Evolutionary conservation across 1,140 invertebrate genomes (phyloP), one percentile per base, ranked within the genome.

Genomic region (Papilio aristodemus): DNA sequence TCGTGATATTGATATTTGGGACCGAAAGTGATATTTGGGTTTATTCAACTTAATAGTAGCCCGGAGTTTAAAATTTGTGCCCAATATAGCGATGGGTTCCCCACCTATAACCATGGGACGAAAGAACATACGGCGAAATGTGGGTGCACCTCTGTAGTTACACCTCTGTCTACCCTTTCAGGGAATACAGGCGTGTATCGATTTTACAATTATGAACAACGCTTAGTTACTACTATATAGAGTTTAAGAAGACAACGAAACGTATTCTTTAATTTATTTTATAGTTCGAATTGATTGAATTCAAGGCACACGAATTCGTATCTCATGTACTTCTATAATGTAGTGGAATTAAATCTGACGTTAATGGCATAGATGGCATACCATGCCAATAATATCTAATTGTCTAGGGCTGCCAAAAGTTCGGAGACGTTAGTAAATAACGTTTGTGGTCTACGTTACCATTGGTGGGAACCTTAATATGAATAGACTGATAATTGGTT

Each of bases 311-410:
- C n/a, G 14, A 6, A 62, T 13, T 3, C 17, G 43, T 50, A 7
- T 50, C n/a, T 14, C 36, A 59, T 59, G 27, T 38, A 36, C 14
- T 36, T 25, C 1, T 62, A 14, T 62, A 50, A 38, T 38, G 10
- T 38, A 37, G 32, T 39, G 27, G 38, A 11, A 39, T 17, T 4
- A 60, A 39, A 62, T 62, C 59, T 62, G 59, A 37, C 36, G 36
- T 39, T 60, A 36, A 19, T 60, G 22, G 14, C 58, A 38, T 60
- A 60, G 14, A 38, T 38, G n/a, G 17, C 46, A 62, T 62, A 17
- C 57, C 59, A 62, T 37, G 59, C 59, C 59, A 62, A 62, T 62
- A 62, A 62, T 62, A 62, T 37, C 32, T 62, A 36, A 62, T 62
- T 62, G 59, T 38, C 10, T 62, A 59, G 59, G n/a, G 59, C 36